Base-by-base conservation (phyloP, 2,113 vertebrate species). In the Daboia siamensis region DNA sequence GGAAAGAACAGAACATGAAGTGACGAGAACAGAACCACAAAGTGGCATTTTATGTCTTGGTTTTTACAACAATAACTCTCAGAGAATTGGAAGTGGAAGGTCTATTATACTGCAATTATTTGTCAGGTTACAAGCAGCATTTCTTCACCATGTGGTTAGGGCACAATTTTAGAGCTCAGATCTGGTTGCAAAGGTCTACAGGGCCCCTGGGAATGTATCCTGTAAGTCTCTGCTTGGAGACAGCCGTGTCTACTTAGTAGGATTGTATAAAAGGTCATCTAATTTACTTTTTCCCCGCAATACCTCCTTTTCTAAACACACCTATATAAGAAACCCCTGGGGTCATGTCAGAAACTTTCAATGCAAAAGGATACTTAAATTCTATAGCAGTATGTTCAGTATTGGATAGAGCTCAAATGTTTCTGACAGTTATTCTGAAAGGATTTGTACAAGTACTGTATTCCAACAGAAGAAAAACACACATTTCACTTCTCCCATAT, bases 301-400 rank as follows among this genome's bases (percentile, higher is more conserved):
- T 95, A 94, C 54, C 51, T 89, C 54, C 90, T 91, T 84, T 29
- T 89, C 86, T 57, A 84, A 93, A 95, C 94, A 54, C 39, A 93
- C 86, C 80, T 94, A 61, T 24, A 23, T 39, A 86, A 90, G 56
- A 33, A 85, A 90, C 13, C 92, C 15, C 56, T n/a, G 44, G 56
- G 23, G 88, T 64, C 74, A 86, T 61, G n/a, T 64, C 23, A 23
- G 29, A 90, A 93, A 93, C 59, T 57, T 90, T 51, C 88, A 8
- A 33, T 74, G 15, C 59, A 52, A 51, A n/a, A 59, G 24, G n/a
- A 55, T 10, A 21, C 69, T 57, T 46, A 61, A 23, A 74, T 86
- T 85, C 46, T 51, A 57, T 56, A 85, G 15, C 74, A 90, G n/a
- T 3, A 86, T 24, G 46, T 39, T 56, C n/a, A 61, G 17, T 12